Evolutionary conservation across 2,888 invertebrate genomes (phyloP), one percentile per base, ranked within the genome.

Genomic region (Brachyopa scutellaris): DNA sequence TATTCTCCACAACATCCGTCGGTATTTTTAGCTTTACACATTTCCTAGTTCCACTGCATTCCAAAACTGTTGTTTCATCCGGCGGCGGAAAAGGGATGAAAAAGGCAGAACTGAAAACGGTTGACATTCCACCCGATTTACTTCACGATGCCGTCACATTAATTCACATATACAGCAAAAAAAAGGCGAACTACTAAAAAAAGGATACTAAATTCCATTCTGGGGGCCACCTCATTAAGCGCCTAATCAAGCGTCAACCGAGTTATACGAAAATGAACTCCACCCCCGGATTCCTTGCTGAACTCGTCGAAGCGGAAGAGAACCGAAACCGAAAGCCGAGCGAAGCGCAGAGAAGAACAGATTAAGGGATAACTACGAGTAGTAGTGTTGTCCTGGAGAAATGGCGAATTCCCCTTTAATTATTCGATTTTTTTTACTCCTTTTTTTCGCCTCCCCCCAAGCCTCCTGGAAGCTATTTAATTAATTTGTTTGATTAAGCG

Each of bases 221-320:
- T 42, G 33, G 85, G 85, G 85, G 85, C 87, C 88, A 88, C 86
- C 86, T 88, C 88, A 89, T 88, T 88, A 87, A 87, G 89, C 85
- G 87, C 86, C 87, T 88, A 88, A 88, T 88, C 89, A 88, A 86
- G 86, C 87, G 87, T 87, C 77, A 64, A 64, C 64, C 40, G 55
- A 59, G 51, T n/a, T 51, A 38, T 51, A 74, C 74, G 33, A 80
- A 74, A 80, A 80, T 74, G 23, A 74, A 80, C 74, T 80, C 57
- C 38, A 49, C 19, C n/a, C 15, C 13, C 57, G n/a, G n/a, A 73
- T 33, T 31, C 38, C 47, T n/a, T n/a, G n/a, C 13, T 7, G 5
- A 26, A 11, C 4, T 26, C 21, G 38, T 2, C 13, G 31, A 23
- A 17, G n/a, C 59, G 40, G 31, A 59, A 67, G n/a, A 51, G 53